Base-by-base conservation (phyloP, 2,113 vertebrate genomes). In the Nycticebus coucang region DNA sequence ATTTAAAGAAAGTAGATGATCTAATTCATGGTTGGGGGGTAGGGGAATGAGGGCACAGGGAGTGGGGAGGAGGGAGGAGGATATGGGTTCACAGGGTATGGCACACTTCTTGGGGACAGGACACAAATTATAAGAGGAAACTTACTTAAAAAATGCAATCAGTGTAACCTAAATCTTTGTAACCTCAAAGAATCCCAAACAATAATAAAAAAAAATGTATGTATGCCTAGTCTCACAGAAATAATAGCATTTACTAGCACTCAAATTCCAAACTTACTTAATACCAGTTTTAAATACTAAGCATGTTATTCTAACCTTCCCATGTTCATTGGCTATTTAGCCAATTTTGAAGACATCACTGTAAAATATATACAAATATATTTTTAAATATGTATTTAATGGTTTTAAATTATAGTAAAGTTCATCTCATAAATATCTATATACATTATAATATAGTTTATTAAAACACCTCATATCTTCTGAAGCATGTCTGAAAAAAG, bases 401-500 rank as follows among this genome's bases (percentile, higher is more conserved):
- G 24, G 21, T n/a, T 69, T 62, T 60, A 55, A 93, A 81, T 53
- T 28, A 33, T 30, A 0, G 7, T n/a, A 69, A 10, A 83, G 15
- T n/a, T 62, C 24, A 35, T 72, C 17, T 77, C 14, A 50, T 69
- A 91, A 74, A 69, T 92, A 50, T 74, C 26, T 45, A 80, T 28
- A 87, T 71, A 37, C 13, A 28, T 87, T 59, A 45, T 35, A 62
- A 72, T 28, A 59, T 50, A 14, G 15, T 71, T 68, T 24, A 24
- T 95, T 92, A n/a, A 87, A 87, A 15, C 30, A 87, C 6, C 62
- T 41, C 57, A 64, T 77, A 62, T 53, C 33, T 93, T 60, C 59
- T 94, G 75, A 66, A 85, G 28, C 72, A 77, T 74, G 66, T 93
- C 78, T 94, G 37, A 15, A 22, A 74, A 79, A 86, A 91, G 41